Evolutionary conservation across 2,888 invertebrate genomes (phyloP), one percentile per base, ranked within the genome.

Genomic region (Sminthurides aquaticus): DNA sequence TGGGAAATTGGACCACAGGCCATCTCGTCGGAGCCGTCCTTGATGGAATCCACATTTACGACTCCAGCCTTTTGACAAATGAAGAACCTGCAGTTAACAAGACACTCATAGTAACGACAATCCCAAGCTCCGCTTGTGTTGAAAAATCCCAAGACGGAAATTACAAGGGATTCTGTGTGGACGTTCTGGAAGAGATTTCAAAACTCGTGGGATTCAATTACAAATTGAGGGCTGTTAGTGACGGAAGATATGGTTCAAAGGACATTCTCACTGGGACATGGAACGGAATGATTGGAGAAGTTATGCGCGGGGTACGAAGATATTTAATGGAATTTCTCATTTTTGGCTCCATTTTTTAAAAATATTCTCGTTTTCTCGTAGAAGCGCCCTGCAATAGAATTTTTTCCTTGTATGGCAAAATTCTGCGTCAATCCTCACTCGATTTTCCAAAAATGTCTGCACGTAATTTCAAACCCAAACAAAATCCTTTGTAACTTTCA

Each of bases 251-350:
- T 58, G 73, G 73, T 26, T 65, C 66, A 60, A 66, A 66, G n/a
- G 69, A 71, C 54, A 57, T 69, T 1, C 48, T 73, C 1, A 70
- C 71, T n/a, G 69, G 71, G 11, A 65, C 66, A 29, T 73, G 71
- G 71, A 69, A 73, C 65, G 73, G 73, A 3, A 68, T 73, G 69
- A 67, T 73, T 54, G 73, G 73, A 5, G 73, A 73, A 57, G 61
- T 73, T 20, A 66, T 68, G 20, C 64, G 73, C 49, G 70, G 70
- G 52, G 73, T 73, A 65, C 59, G 66, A 34, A 22, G 20, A 8
- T 5, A 20, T 15, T 52, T 52, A 20, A 20, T 5, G 43, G 43
- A 15, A 11, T 34, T 15, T 34, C 8, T 15, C 5, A 5, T 34
- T 34, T 5, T 11, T 11, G 15, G 43, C 15, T 15, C 15, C 15